Conservation (phyloP, 2,113 vertebrate species). For the Dolichotis patagonum region DNA sequence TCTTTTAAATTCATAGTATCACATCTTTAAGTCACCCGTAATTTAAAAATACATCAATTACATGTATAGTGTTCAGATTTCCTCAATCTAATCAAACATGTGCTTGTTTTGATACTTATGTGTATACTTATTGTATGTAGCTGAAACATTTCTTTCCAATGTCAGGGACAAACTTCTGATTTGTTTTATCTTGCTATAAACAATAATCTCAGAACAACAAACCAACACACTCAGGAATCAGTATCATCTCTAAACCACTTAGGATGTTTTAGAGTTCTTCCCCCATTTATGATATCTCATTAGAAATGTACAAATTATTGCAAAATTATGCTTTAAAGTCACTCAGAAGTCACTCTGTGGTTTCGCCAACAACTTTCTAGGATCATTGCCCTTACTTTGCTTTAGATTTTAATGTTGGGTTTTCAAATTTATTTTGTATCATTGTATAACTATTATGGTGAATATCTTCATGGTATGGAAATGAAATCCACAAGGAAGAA, state of each 20-base stretch:
- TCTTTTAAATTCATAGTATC: background rate
- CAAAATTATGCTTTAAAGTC: background rate
- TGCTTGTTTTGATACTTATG: background rate
- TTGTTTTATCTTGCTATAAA: background rate
- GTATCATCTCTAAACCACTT: background rate
- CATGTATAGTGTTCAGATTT: background rate
- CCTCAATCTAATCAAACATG: background rate
- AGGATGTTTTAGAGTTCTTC: background rate
- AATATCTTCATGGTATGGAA: background rate
- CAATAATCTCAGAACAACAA: background rate
- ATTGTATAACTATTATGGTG: background rate
- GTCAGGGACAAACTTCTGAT: background rate
- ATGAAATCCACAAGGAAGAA: background rate
- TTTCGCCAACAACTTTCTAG: background rate
- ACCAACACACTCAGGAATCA: background rate
- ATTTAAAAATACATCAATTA: background rate
- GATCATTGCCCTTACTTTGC: background rate
- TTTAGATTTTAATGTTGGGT: background rate
- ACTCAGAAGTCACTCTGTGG: background rate
- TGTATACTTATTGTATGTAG: background rate
- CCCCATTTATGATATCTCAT: background rate
- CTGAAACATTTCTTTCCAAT: background rate
- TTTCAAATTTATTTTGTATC: slow-evolving; percentile 19
- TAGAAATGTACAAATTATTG: background rate
- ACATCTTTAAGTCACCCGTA: background rate